Evolutionary conservation across 2,888 invertebrate genomes (phyloP).

Genomic region (Drosophila longiperda): DNA sequence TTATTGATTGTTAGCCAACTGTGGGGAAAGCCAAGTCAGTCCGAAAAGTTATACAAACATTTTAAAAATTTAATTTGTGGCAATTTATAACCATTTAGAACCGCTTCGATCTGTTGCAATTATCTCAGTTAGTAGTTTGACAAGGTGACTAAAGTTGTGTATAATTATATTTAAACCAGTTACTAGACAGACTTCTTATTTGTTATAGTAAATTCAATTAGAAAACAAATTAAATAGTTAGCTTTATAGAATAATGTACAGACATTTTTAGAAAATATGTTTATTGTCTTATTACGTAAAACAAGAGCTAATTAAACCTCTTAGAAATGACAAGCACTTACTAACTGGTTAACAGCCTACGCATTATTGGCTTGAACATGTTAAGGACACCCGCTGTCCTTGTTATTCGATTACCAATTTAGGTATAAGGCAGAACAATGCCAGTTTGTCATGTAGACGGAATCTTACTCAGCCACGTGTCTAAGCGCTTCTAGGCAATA

Average conservation of each 20-base stretch:
- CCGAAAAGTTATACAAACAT: neutral
- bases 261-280: neutral
- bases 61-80: neutral
- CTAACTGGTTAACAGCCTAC: slow-evolving; percentile 10
- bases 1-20: slow-evolving; percentile 33
- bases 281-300: neutral
- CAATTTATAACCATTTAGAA: neutral
- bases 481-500: slow-evolving; percentile 20
- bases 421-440: neutral
- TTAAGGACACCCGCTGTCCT: slow-evolving; percentile 13
- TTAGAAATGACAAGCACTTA: neutral
- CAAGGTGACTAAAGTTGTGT: neutral
- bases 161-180: neutral
- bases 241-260: neutral
- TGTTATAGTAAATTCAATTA: neutral
- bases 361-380: neutral
- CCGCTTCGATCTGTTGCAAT: neutral
- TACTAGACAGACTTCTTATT: neutral
- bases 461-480: slow-evolving; percentile 10
- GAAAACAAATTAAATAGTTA: neutral
- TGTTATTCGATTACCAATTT: slow-evolving; percentile 3
- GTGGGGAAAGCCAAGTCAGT: neutral
- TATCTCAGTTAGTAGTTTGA: neutral
- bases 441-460: slow-evolving; percentile 3
- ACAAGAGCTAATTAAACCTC: neutral